Conservation (phyloP, 2,797 vertebrate species). For the Sebastes melanostomus region DNA sequence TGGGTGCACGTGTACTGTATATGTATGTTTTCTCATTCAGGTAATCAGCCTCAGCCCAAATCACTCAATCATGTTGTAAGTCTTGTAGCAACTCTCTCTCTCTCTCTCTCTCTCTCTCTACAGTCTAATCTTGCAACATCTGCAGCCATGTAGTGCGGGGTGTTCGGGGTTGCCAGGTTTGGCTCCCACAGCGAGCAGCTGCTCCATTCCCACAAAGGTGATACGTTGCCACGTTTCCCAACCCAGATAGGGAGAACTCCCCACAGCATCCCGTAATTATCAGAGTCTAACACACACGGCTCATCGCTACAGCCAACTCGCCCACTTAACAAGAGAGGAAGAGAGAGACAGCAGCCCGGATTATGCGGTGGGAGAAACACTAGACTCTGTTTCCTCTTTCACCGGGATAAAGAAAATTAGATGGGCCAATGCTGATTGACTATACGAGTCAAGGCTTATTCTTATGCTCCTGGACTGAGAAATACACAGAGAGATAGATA, state of each 20-base stretch:
- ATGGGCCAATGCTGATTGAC: constrained; percentile 8
- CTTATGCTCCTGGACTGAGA: background rate
- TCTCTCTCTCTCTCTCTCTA: background rate
- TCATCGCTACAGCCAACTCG: constrained; percentile 27
- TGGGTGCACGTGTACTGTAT: background rate
- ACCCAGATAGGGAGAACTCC: constrained; percentile 49
- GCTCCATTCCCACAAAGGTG: constrained; percentile 54
- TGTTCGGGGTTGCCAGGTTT: constrained; percentile 52
- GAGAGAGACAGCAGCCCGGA: background rate
- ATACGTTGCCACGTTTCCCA: constrained; percentile 43
- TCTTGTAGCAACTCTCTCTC: background rate
- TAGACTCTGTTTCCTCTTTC: constrained; percentile 13
- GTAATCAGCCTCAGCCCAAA: background rate
- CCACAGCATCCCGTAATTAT: constrained; percentile 55
- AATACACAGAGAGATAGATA: background rate
- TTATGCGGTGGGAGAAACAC: constrained; percentile 14
- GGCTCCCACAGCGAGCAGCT: constrained; percentile 37
- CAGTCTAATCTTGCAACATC: constrained; percentile 34
- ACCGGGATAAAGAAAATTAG: background rate
- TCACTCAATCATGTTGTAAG: background rate
- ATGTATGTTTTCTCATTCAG: background rate
- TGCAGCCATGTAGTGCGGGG: constrained; percentile 19
- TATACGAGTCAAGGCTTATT: constrained; percentile 6
- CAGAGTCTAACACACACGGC: constrained; percentile 28
- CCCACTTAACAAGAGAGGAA: constrained; percentile 14